Percentiles rank a stretch among this genome's conserved stretches.
These are phyloP conservation scores for Synanthedon formicaeformis DNA, from an alignment of 2,888 invertebrate species.

Conservation along the genomic window DNA sequence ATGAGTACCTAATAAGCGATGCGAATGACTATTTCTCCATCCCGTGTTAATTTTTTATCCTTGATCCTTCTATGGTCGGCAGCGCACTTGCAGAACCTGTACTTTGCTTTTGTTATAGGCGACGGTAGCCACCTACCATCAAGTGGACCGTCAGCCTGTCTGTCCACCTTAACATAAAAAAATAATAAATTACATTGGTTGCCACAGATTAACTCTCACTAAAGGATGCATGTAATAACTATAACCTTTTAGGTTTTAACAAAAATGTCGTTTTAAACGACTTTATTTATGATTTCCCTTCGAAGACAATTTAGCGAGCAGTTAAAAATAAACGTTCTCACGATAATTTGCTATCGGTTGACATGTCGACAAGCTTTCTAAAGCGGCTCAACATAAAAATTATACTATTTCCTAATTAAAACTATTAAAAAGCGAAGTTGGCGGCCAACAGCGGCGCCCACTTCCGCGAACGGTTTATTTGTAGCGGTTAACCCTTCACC, in stretches of 20 bases:
- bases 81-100: too few relatives aligned
- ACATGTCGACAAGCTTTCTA: conserved; percentile 31
- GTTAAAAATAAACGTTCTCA: conserved; percentile 32
- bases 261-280: not conserved
- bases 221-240: not conserved
- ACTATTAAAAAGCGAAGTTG: conserved; percentile 56
- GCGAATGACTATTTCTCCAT: too few relatives aligned
- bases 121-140: too few relatives aligned
- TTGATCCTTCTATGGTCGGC: too few relatives aligned
- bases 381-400: conserved; percentile 44
- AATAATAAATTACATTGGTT: too few relatives aligned
- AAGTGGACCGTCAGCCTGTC: too few relatives aligned
- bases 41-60: too few relatives aligned
- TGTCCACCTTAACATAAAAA: too few relatives aligned
- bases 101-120: too few relatives aligned
- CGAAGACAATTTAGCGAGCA: not conserved
- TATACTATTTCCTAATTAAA: conserved; percentile 70
- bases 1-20: too few relatives aligned
- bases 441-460: conserved; percentile 39
- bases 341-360: conserved; percentile 45
- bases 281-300: not conserved
- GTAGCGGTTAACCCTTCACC: conserved; percentile 64
- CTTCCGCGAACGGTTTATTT: conserved; percentile 64
- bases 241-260: not conserved
- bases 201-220: too few relatives aligned